Conservation (phyloP, 2,113 vertebrate genomes). For the Harpagus bidentatus region DNA sequence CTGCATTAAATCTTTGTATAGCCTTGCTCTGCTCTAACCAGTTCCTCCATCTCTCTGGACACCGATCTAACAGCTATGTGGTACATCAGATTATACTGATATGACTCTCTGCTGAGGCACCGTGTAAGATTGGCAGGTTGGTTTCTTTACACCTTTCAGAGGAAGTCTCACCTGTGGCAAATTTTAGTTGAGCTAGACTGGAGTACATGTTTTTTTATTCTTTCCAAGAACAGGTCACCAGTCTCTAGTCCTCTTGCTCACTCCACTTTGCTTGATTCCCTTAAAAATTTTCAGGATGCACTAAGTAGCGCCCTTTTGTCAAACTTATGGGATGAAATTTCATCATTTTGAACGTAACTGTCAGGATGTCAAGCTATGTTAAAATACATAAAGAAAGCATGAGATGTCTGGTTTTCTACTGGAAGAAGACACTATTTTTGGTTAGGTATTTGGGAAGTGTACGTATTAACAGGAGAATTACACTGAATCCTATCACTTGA, state of each 20-base stretch:
- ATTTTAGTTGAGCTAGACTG: neutral
- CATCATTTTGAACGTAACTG: slow-evolving; percentile 40
- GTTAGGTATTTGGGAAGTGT: slow-evolving; percentile 22
- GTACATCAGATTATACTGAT: neutral
- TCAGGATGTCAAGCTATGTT: slow-evolving; percentile 14
- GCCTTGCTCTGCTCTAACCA: neutral
- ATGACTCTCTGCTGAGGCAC: neutral
- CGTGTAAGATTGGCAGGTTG: fast-evolving
- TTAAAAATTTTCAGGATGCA: neutral
- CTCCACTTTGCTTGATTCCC: neutral
- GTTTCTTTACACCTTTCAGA: neutral
- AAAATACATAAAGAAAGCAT: slow-evolving; percentile 28
- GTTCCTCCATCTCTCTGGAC: neutral
- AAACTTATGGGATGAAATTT: slow-evolving; percentile 44
- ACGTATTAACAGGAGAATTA: neutral
- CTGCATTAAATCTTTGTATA: neutral
- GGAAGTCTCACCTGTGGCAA: neutral
- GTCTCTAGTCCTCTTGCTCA: neutral
- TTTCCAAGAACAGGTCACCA: neutral
- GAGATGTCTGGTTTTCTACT: slow-evolving; percentile 10
- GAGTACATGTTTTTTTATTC: neutral
- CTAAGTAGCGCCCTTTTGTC: slow-evolving; percentile 38
- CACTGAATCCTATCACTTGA: neutral
- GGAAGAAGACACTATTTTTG: neutral
- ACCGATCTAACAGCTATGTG: neutral